Evolutionary conservation across 1,140 invertebrate species (phyloP).

Genomic region (Macrotrachela quadricornifera): DNA sequence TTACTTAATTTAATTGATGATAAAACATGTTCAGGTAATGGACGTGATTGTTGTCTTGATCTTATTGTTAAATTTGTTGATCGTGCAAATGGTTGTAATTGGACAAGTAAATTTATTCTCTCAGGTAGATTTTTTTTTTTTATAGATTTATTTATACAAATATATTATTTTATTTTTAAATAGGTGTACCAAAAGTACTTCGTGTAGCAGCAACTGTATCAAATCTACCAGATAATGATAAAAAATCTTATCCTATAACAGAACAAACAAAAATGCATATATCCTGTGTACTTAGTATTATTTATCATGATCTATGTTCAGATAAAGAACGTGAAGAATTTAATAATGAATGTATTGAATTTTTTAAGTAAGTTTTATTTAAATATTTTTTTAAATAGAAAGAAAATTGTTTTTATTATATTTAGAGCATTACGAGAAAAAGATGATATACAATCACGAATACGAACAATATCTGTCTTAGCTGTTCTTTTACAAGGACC

Average conservation of each 20-base stretch:
- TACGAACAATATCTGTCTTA: no score
- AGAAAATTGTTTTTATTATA: no score
- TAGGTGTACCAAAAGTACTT: slow-evolving; percentile 29
- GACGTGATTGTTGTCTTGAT: slow-evolving; percentile 70
- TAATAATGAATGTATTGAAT: slow-evolving; percentile 55
- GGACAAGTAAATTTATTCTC: slow-evolving; percentile 1
- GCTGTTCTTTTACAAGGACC: slow-evolving; percentile 55
- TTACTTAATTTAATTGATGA: no score
- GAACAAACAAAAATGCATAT: slow-evolving; percentile 60
- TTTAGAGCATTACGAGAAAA: no score
- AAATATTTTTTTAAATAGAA: no score
- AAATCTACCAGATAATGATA: no score
- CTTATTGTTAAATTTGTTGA: slow-evolving; percentile 74
- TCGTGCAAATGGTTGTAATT: slow-evolving; percentile 25
- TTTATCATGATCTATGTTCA: slow-evolving; percentile 83
- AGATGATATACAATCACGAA: no score
- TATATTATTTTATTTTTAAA: no score
- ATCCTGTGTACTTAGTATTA: slow-evolving; percentile 57
- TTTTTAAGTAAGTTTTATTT: slow-evolving; percentile 45
- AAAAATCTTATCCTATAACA: no score
- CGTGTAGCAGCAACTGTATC: slow-evolving; percentile 29
- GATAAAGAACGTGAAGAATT: slow-evolving; percentile 58
- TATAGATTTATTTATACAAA: no score
- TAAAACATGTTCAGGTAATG: no score
- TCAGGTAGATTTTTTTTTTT: no score